These are phyloP conservation scores for Clytia hemisphaerica DNA, from an alignment of 30 jellyfish, hydroid and myxozoan genomes.

Conservation along the genomic window DNA sequence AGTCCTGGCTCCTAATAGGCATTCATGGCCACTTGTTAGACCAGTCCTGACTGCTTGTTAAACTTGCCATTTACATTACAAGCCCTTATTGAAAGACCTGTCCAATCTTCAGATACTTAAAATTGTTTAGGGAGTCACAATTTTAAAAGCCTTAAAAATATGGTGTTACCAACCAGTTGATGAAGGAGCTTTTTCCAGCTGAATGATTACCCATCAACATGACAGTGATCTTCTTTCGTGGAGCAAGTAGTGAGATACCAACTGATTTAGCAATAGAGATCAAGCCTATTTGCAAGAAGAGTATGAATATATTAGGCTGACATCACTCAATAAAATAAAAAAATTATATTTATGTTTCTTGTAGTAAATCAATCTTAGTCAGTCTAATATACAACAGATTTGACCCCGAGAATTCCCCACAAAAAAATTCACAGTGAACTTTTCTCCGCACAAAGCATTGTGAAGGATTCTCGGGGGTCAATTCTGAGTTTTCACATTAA, in stretches of 20 bases:
- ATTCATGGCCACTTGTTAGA: too few relatives aligned
- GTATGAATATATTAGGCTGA: neutral
- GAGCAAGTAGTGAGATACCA: conserved; percentile 80
- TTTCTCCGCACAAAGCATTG: too few relatives aligned
- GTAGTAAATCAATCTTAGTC: neutral
- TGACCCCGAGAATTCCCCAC: neutral
- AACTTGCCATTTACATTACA: too few relatives aligned
- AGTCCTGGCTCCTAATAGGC: too few relatives aligned
- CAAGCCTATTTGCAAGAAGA: conserved; percentile 44
- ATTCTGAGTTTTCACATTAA: too few relatives aligned
- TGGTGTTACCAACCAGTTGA: conserved; percentile 66
- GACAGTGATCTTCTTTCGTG: conserved; percentile 88
- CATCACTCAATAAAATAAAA: neutral
- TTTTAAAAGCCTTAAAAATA: too few relatives aligned
- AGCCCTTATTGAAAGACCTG: too few relatives aligned
- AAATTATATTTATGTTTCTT: neutral
- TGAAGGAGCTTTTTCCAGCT: conserved; percentile 94
- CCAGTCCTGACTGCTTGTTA: too few relatives aligned
- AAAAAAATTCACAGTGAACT: neutral
- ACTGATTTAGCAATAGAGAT: conserved; percentile 78
- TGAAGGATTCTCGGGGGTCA: too few relatives aligned
- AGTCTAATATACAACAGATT: neutral
- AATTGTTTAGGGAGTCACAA: too few relatives aligned
- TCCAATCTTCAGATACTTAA: too few relatives aligned
- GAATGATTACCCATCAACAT: conserved; percentile 98